Conservation (phyloP, 2,888 invertebrate genomes). For the Drosophila kanekoi region DNA sequence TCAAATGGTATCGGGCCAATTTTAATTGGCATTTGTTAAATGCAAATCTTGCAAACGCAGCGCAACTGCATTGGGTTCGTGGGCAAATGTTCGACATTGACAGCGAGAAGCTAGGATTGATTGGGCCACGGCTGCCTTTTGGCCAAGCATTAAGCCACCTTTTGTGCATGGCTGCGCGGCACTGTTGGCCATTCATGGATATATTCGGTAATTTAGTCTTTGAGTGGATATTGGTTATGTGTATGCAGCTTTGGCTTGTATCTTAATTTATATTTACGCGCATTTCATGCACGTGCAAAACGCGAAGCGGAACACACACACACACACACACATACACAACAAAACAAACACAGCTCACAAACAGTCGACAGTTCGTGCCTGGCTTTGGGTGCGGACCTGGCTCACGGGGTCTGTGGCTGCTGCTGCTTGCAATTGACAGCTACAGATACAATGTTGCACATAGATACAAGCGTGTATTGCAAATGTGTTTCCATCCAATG, state of each 20-base stretch:
- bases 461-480: conserved; percentile 15
- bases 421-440: conserved; percentile 47
- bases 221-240: conserved; percentile 18
- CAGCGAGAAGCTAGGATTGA: not conserved
- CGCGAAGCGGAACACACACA: too few species aligned
- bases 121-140: not conserved
- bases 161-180: conserved; percentile 8
- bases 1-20: not conserved
- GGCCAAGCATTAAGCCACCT: not conserved
- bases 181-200: conserved; percentile 21
- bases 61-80: conserved; percentile 1
- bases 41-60: not conserved
- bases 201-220: conserved; percentile 27
- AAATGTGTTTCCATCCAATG: conserved; percentile 34
- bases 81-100: not conserved
- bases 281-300: conserved; percentile 45
- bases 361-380: conserved; percentile 4
- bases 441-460: conserved; percentile 48
- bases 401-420: conserved; percentile 9
- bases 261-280: conserved; percentile 52
- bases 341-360: not conserved
- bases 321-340: not conserved
- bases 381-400: conserved; percentile 23
- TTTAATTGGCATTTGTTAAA: not conserved
- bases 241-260: conserved; percentile 17